These are phyloP conservation scores for Psittacula echo DNA, from an alignment of 2,797 vertebrate genomes.

Conservation along the genomic window DNA sequence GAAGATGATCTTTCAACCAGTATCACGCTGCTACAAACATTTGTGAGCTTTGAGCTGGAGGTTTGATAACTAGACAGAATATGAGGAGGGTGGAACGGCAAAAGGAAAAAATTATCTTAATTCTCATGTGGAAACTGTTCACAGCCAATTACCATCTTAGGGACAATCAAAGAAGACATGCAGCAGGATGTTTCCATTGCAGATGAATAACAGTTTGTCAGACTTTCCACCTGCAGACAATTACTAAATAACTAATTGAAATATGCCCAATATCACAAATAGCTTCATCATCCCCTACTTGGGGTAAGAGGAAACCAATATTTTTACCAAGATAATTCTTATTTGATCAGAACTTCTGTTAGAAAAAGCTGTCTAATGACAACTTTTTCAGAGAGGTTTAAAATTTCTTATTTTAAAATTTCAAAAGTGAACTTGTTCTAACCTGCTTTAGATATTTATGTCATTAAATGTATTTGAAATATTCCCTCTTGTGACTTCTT, in stretches of 20 bases:
- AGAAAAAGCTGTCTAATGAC: not conserved
- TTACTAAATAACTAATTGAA: not conserved
- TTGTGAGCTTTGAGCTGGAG: not conserved
- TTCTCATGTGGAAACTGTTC: not conserved
- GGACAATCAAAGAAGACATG: not conserved
- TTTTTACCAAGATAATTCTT: not conserved
- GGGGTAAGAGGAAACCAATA: not conserved
- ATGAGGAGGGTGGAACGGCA: fast-evolving
- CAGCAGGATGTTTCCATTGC: not conserved
- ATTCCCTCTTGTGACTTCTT: not conserved
- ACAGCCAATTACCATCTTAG: not conserved
- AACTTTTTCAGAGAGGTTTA: not conserved
- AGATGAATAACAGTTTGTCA: not conserved
- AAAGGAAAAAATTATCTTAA: not conserved
- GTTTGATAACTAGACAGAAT: not conserved
- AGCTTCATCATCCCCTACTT: not conserved
- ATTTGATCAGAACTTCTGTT: not conserved
- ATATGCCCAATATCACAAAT: not conserved
- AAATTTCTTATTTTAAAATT: not conserved
- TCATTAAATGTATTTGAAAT: not conserved
- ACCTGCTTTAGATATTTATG: not conserved
- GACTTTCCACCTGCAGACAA: not conserved
- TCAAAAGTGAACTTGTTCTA: not conserved
- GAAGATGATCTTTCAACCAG: not conserved
- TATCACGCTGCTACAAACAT: fast-evolving